phyloP scores from a whole-genome alignment of 2,113 vertebrate genomes.

The Labeo catla region DNA sequence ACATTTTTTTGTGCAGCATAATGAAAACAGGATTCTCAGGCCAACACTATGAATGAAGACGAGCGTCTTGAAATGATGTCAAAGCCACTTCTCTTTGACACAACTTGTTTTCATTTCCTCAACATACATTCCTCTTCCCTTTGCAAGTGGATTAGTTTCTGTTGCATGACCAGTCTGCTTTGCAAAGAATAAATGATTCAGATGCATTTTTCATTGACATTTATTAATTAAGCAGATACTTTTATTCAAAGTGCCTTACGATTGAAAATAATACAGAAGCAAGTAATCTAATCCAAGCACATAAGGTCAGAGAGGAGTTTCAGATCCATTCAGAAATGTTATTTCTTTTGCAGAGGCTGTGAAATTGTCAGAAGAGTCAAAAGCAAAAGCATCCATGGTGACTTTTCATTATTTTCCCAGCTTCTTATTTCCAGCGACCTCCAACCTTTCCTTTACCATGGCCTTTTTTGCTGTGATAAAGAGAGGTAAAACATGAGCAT shows the following conservation, averaged over 20 bases:
- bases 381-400: not conserved
- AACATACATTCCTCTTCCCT: not conserved
- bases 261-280: not conserved
- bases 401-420: not conserved
- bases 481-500: not conserved
- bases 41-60: not conserved
- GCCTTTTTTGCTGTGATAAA: constrained; percentile 73
- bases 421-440: constrained; percentile 77
- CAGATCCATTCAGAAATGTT: constrained; percentile 5
- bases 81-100: not conserved
- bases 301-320: not conserved
- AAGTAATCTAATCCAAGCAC: not conserved
- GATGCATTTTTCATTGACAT: not conserved
- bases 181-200: not conserved
- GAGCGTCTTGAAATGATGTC: not conserved
- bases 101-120: not conserved
- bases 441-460: constrained; percentile 80
- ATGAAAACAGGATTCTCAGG: not conserved
- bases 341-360: not conserved
- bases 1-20: not conserved
- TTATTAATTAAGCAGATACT: not conserved
- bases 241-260: not conserved
- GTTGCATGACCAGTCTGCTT: not conserved
- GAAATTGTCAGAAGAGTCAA: not conserved
- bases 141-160: not conserved